Evolutionary conservation across 2,113 vertebrate genomes (phyloP), one percentile per base, ranked within the genome.

Genomic region (Ahaetulla prasina): DNA sequence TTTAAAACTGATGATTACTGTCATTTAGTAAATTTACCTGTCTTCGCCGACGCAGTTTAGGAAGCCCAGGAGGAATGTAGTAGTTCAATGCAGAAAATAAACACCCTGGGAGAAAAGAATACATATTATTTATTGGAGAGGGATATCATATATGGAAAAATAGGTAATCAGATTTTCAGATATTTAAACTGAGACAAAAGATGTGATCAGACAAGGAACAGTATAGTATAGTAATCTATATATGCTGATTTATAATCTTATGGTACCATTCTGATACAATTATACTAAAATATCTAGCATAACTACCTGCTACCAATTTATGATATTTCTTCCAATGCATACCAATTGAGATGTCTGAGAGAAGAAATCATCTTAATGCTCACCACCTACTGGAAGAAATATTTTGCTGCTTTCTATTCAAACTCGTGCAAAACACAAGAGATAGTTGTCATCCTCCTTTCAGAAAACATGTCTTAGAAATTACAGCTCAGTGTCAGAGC

Each of bases 11-110:
- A 94, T 95, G 93, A 87, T 93, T 92, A 94, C 91, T n/a, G 94
- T 92, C 74, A 91, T 50, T 4, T 7, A 94, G 91, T 92, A 92
- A 94, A 95, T 96, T 4, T 85, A 98, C 98, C 98, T 98, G 98
- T 97, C 98, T 97, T 97, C 97, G 96, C 94, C 93, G 96, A 94
- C 98, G 96, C 93, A 96, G 96, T 94, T 96, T 97, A 1, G 95
- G 95, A 52, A 52, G 92, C 80, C 93, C 60, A 0, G 88, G 91
- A 0, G 50, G 3, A 1, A 91, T 2, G 2, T 14, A 63, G 74
- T 55, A 94, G 80, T 6, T 89, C 92, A 93, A 80, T 0, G 54
- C 94, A 2, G 95, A 93, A 92, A 97, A 96, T 90, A 97, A 96
- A 94, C 98, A 98, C 92, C 95, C 98, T 98, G 95, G 4, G 53